Conservation (phyloP, 2,797 vertebrate species). For the Chaetodon trifasciatus region DNA sequence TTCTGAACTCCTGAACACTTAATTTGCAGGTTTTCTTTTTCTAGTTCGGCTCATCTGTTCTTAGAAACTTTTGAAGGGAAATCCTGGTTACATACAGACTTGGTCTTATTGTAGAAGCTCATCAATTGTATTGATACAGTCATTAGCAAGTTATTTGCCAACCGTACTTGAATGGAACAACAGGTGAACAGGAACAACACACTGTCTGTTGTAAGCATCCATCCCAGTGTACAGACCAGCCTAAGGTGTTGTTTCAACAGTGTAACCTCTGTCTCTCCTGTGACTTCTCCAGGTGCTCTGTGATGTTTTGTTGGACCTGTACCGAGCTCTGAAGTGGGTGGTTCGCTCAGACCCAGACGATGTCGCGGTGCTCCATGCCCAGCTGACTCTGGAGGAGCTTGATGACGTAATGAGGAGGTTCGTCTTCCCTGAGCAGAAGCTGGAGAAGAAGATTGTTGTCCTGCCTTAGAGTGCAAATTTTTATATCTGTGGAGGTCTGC, state of each 20-base stretch:
- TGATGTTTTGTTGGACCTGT: conserved; percentile 92
- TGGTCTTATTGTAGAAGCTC: background rate
- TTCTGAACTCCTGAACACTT: background rate
- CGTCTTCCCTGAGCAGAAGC: conserved; percentile 90
- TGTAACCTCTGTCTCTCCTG: background rate
- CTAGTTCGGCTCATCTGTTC: background rate
- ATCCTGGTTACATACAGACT: background rate
- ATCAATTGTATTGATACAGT: background rate
- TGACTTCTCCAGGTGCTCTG: conserved; percentile 87
- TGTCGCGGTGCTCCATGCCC: conserved; percentile 89
- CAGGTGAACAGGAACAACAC: background rate
- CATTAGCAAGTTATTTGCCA: background rate
- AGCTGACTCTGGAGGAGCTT: conserved; percentile 93
- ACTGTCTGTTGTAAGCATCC: background rate
- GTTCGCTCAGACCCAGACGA: conserved; percentile 85
- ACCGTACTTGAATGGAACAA: background rate
- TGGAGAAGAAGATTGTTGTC: conserved; percentile 95
- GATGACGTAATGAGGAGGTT: conserved; percentile 87
- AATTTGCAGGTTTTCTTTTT: background rate
- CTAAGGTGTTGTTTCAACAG: background rate
- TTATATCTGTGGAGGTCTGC: background rate
- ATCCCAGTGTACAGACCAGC: background rate
- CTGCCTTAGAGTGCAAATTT: conserved; percentile 82
- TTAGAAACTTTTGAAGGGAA: background rate
- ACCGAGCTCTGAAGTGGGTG: conserved; percentile 93